These are phyloP conservation scores for Procavia capensis DNA, from an alignment of 2,113 vertebrate species.

Conservation along the genomic window DNA sequence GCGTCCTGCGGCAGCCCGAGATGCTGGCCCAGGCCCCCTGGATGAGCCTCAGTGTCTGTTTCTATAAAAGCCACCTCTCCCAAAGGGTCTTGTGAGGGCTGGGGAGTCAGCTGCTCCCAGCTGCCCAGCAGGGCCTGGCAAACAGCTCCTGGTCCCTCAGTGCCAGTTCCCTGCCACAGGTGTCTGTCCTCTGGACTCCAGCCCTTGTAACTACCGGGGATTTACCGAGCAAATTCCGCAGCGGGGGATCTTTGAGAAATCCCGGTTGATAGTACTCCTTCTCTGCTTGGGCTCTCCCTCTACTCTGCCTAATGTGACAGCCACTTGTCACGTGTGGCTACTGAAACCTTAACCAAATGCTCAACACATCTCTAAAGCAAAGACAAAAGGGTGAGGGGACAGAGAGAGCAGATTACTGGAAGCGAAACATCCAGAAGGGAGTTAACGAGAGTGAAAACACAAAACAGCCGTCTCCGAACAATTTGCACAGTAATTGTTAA, in stretches of 20 bases:
- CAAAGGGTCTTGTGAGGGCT: background rate
- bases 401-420: no score
- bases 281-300: background rate
- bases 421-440: no score
- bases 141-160: background rate
- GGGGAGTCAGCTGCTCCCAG: fast-evolving
- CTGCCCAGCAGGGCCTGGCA: background rate
- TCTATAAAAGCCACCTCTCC: background rate
- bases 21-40: background rate
- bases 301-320: background rate
- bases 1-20: background rate
- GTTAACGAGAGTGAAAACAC: no score
- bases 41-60: background rate
- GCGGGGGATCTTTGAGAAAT: background rate
- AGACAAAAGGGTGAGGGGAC: no score
- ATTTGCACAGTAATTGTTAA: no score
- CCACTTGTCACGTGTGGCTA: background rate
- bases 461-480: no score
- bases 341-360: background rate
- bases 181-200: background rate
- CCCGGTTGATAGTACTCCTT: background rate
- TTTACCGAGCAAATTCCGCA: no score
- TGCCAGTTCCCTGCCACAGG: background rate
- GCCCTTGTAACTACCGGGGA: background rate
- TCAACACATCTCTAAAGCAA: background rate